A percentile compares a stretch with the other conserved stretches of the same genome.
These are phyloP conservation scores for Danionella dracula DNA, from an alignment of 2,797 vertebrate genomes.

Conservation along the genomic window DNA sequence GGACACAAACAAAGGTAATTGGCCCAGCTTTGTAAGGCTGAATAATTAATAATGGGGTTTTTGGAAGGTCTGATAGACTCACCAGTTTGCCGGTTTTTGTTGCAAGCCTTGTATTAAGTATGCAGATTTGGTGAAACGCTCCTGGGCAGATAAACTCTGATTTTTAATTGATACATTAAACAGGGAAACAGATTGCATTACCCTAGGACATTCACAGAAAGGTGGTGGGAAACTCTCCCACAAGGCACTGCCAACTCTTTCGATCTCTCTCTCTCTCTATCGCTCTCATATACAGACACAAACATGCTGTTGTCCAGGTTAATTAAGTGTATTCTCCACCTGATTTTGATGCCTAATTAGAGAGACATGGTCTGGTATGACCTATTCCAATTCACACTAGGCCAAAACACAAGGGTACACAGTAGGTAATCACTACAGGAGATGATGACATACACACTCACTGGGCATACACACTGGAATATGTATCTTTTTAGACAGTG, in stretches of 20 bases:
- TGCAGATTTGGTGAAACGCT: slow-evolving; percentile 31
- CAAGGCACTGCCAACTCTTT: slow-evolving; percentile 27
- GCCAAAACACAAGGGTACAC: too few species aligned
- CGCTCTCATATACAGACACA: not conserved
- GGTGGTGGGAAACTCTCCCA: slow-evolving; percentile 49
- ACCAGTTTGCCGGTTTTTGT: slow-evolving; percentile 25
- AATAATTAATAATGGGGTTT: slow-evolving; percentile 47
- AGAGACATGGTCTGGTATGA: too few species aligned
- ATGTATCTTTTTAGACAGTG: too few species aligned
- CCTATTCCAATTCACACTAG: too few species aligned
- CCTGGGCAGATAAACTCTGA: slow-evolving; percentile 52
- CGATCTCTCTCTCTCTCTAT: slow-evolving; percentile 21
- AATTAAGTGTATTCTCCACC: too few species aligned
- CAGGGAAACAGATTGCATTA: slow-evolving; percentile 70
- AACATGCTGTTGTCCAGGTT: too few species aligned
- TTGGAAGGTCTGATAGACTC: slow-evolving; percentile 22
- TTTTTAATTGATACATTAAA: slow-evolving; percentile 75
- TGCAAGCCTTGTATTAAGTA: slow-evolving; percentile 35
- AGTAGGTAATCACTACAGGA: too few species aligned
- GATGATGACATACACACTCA: too few species aligned
- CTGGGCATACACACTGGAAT: too few species aligned
- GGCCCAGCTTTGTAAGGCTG: slow-evolving; percentile 42
- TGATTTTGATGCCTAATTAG: too few species aligned
- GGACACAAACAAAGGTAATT: slow-evolving; percentile 30
- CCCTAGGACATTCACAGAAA: slow-evolving; percentile 63